Evolutionary conservation across 1,140 invertebrate species (phyloP).

Genomic region (Temnothorax nylanderi): DNA sequence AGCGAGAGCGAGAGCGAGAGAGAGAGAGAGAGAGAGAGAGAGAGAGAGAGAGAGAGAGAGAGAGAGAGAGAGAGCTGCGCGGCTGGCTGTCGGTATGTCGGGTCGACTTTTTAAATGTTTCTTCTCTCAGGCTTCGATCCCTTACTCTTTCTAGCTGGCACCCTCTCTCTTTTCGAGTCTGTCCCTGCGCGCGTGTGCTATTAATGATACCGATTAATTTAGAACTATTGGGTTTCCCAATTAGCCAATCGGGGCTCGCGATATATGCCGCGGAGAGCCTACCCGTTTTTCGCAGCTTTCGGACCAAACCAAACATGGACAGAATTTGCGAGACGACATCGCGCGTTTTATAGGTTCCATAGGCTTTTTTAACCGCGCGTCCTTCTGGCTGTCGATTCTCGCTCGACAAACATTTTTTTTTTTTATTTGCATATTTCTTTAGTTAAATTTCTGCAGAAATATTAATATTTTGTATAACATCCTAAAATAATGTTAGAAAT

Average conservation of each 20-base stretch:
- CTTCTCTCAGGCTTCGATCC: slow-evolving; percentile 74
- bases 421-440: neutral
- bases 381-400: neutral
- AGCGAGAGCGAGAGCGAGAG: neutral
- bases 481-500: neutral
- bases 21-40: slow-evolving; percentile 42
- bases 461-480: neutral
- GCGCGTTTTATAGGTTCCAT: neutral
- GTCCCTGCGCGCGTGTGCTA: slow-evolving; percentile 76
- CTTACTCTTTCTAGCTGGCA: slow-evolving; percentile 71
- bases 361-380: neutral
- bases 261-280: slow-evolving; percentile 67
- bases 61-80: slow-evolving; percentile 28
- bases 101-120: slow-evolving; percentile 76
- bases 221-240: slow-evolving; percentile 86
- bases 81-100: slow-evolving; percentile 70
- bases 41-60: slow-evolving; percentile 45
- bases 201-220: slow-evolving; percentile 86
- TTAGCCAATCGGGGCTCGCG: slow-evolving; percentile 76
- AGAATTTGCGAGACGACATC: slow-evolving; percentile 55
- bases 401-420: neutral
- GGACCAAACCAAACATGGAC: slow-evolving; percentile 66
- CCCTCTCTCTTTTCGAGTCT: slow-evolving; percentile 63
- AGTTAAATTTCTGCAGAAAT: neutral
- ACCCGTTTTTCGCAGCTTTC: slow-evolving; percentile 65